Percentiles rank a stretch among this genome's conserved stretches.
Evolutionary conservation across 2,113 vertebrate species (phyloP).

Genomic region (Daboia siamensis): DNA sequence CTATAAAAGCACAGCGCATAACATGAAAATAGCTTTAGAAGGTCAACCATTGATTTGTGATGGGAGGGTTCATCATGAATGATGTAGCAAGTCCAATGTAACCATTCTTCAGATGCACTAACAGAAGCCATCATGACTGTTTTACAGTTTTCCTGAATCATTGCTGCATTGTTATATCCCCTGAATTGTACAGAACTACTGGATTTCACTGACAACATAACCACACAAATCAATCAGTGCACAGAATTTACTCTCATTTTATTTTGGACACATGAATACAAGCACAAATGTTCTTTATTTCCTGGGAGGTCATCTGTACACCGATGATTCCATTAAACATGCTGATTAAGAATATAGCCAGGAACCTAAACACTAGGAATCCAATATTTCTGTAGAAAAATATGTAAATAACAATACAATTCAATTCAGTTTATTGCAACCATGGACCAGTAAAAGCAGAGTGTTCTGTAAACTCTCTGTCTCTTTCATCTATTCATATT

Average conservation of each 20-base stretch:
- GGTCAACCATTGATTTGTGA: constrained; percentile 41
- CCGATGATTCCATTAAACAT: not conserved
- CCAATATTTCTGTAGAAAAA: not conserved
- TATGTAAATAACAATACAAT: not conserved
- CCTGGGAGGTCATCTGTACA: not conserved
- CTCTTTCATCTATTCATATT: not conserved
- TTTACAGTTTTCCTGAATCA: constrained; percentile 12
- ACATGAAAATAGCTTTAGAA: constrained; percentile 47
- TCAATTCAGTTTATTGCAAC: not conserved
- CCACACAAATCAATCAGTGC: not conserved
- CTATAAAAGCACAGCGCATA: constrained; percentile 38
- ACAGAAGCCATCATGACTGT: constrained; percentile 10
- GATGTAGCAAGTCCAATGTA: not conserved
- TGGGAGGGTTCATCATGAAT: constrained; percentile 19
- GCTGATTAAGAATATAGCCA: not conserved
- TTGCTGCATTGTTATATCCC: not conserved
- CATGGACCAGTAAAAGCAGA: not conserved
- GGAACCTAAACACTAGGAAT: not conserved
- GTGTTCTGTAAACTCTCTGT: not conserved
- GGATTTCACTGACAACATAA: not conserved
- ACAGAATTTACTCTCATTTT: not conserved
- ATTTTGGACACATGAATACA: not conserved
- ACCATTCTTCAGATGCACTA: constrained; percentile 14
- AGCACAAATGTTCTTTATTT: not conserved
- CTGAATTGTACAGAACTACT: not conserved